phyloP scores from a whole-genome alignment of 2,888 invertebrate species.

The Ecdyonurus torrentis region DNA sequence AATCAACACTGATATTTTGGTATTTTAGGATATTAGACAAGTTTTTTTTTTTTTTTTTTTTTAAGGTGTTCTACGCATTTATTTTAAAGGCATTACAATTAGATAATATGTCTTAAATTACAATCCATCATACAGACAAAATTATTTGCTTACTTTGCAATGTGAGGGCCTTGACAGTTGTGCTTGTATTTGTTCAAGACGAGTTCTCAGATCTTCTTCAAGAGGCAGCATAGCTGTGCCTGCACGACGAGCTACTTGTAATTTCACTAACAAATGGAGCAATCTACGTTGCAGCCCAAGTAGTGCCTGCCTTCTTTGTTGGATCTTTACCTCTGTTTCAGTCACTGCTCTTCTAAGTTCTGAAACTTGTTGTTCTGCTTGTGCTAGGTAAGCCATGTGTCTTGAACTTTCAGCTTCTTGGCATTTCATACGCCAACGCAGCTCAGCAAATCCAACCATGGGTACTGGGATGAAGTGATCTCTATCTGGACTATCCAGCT shows the following conservation, averaged over 20 bases:
- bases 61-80: background rate
- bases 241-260: conserved; percentile 74
- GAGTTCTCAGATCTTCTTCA: conserved; percentile 76
- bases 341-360: conserved; percentile 67
- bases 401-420: conserved; percentile 70
- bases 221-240: conserved; percentile 76
- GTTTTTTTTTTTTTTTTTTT: too few relatives aligned
- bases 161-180: conserved; percentile 84
- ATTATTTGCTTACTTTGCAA: conserved; percentile 52
- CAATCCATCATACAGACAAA: conserved; percentile 12
- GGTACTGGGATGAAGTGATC: conserved; percentile 73
- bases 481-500: conserved; percentile 87
- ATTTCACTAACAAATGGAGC: conserved; percentile 64
- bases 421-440: conserved; percentile 57
- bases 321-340: conserved; percentile 59
- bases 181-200: conserved; percentile 69
- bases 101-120: background rate
- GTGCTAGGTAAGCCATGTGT: conserved; percentile 64
- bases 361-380: conserved; percentile 58
- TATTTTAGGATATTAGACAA: too few relatives aligned
- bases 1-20: too few relatives aligned
- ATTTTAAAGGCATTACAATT: conserved; percentile 8
- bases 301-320: conserved; percentile 37
- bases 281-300: background rate
- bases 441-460: conserved; percentile 67